Percentiles rank a stretch among this genome's conserved stretches.
Conservation (phyloP, 2,888 invertebrate genomes). For the Sceliomorpha sp. region DNA sequence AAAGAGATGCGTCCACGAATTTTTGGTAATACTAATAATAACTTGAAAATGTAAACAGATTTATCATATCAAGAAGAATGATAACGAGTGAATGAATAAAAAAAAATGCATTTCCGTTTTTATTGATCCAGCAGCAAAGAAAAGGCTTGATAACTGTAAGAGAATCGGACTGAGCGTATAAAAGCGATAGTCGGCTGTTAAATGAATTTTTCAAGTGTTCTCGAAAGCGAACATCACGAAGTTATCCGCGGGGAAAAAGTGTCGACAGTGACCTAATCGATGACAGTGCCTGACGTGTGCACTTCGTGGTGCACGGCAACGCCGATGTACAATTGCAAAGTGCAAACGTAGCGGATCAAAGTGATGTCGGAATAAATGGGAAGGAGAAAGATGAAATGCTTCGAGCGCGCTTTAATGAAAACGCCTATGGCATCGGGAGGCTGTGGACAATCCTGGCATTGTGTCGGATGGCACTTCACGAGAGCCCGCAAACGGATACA, state of each 20-base stretch:
- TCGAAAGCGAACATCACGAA: conserved; percentile 22
- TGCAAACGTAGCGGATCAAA: conserved; percentile 50
- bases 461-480: conserved; percentile 64
- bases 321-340: conserved; percentile 34
- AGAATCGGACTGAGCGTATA: conserved; percentile 25
- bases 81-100: too few species aligned
- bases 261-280: conserved; percentile 39
- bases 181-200: conserved; percentile 21
- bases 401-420: conserved; percentile 68
- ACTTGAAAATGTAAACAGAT: too few species aligned
- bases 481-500: conserved; percentile 55
- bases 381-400: conserved; percentile 49
- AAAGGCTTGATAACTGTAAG: conserved; percentile 4
- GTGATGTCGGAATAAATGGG: conserved; percentile 45
- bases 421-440: conserved; percentile 55
- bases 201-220: conserved; percentile 47
- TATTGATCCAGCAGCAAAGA: too few species aligned
- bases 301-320: conserved; percentile 15
- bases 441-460: conserved; percentile 66
- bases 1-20: too few species aligned
- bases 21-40: too few species aligned
- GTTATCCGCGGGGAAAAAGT: conserved; percentile 22
- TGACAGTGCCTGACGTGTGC: conserved; percentile 42
- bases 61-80: too few species aligned
- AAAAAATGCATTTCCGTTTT: too few species aligned